phyloP scores from a whole-genome alignment of 2,113 vertebrate genomes.

The Cisticola juncidis region DNA sequence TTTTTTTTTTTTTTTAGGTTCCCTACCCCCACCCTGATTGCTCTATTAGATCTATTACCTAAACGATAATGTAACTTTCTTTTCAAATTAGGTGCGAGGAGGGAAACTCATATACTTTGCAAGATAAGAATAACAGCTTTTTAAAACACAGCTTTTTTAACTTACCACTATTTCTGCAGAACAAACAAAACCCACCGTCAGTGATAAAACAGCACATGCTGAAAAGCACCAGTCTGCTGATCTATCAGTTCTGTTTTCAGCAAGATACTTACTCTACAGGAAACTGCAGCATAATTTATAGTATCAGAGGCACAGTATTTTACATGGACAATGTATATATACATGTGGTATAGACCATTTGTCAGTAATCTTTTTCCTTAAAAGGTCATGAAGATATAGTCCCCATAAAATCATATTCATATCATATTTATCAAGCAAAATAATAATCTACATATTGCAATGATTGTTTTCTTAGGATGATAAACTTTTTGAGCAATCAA shows the following conservation, averaged over 20 bases:
- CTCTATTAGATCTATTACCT: not conserved
- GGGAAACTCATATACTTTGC: not conserved
- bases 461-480: not conserved
- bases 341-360: not conserved
- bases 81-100: not conserved
- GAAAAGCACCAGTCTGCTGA: not conserved
- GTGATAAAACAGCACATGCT: not conserved
- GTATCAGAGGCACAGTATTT: not conserved
- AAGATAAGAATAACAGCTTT: not conserved
- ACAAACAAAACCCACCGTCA: not conserved
- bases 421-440: not conserved
- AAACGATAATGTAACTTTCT: not conserved
- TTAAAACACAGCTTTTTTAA: not conserved
- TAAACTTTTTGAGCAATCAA: not conserved
- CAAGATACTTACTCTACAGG: not conserved
- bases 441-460: not conserved
- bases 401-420: no score
- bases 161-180: not conserved
- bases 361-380: not conserved
- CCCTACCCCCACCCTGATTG: accelerated
- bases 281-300: constrained; percentile 49
- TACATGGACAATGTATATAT: not conserved
- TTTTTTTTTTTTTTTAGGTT: not conserved
- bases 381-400: not conserved
- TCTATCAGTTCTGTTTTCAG: constrained; percentile 4